These are phyloP conservation scores for Muricea muricata DNA, from an alignment of 92 coral and sea anemone species.

Conservation along the genomic window DNA sequence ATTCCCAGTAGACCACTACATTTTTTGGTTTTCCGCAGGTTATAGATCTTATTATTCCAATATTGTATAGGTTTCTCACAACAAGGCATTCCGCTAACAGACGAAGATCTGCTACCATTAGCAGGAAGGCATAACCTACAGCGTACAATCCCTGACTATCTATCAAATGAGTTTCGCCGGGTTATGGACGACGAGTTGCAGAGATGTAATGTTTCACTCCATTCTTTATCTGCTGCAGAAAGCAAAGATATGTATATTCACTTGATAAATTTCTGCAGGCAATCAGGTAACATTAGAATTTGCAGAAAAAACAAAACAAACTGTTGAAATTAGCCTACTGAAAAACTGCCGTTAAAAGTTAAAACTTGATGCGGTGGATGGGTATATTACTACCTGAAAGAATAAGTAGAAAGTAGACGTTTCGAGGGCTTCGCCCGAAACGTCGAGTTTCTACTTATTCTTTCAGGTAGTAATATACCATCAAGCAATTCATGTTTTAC, in stretches of 20 bases:
- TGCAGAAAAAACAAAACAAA: not conserved
- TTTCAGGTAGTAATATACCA: no score
- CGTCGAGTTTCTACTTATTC: no score
- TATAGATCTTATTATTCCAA: no score
- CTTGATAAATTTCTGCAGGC: slow-evolving; percentile 3
- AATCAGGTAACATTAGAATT: not conserved
- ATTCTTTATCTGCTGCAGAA: not conserved
- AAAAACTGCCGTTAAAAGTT: no score
- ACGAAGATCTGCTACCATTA: not conserved
- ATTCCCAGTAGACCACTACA: no score
- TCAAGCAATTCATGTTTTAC: no score
- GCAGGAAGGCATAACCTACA: not conserved
- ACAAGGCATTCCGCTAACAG: not conserved
- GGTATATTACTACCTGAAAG: no score
- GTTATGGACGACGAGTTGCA: not conserved
- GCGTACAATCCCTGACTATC: slow-evolving; percentile 14
- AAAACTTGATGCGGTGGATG: no score
- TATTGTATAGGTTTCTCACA: slow-evolving; percentile 7
- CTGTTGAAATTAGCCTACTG: not conserved
- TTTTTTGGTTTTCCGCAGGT: no score
- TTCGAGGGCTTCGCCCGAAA: no score
- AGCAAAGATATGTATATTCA: slow-evolving; percentile 1
- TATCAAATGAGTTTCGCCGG: not conserved
- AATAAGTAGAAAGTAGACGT: no score
- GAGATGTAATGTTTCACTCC: not conserved